A percentile compares a stretch with the other conserved stretches of the same genome.
Conservation (phyloP, 2,797 vertebrate genomes). For the Semaprochilodus insignis region DNA sequence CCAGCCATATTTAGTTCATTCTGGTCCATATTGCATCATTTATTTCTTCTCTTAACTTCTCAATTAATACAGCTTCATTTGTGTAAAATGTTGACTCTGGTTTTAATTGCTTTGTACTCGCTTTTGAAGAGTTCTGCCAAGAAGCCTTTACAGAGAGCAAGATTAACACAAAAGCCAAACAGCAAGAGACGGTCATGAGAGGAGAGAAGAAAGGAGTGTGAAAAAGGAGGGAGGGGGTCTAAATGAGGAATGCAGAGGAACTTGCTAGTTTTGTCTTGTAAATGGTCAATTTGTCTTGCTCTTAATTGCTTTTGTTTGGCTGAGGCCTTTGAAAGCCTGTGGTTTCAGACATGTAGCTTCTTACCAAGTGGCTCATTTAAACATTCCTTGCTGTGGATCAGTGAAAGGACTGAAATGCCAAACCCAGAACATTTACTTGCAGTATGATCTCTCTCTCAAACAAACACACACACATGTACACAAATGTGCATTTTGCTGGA, state of each 20-base stretch:
- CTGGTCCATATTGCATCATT: background rate
- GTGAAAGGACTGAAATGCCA: slow-evolving; percentile 15
- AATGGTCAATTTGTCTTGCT: slow-evolving; percentile 13
- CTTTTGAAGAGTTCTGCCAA: slow-evolving; percentile 10
- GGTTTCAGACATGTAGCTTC: background rate
- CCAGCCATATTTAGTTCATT: background rate
- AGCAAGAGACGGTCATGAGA: background rate
- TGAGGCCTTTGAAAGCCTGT: background rate
- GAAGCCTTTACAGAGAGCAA: background rate
- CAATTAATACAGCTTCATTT: slow-evolving; percentile 7
- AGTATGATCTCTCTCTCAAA: background rate
- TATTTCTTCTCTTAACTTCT: background rate
- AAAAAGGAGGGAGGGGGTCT: background rate
- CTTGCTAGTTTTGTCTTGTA: background rate
- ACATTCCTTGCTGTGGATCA: slow-evolving; percentile 9
- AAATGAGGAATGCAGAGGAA: background rate
- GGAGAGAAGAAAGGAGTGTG: background rate
- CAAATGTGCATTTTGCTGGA: background rate
- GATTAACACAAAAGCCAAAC: slow-evolving; percentile 8
- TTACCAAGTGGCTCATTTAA: background rate
- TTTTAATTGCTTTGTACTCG: slow-evolving; percentile 6
- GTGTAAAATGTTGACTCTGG: slow-evolving; percentile 3
- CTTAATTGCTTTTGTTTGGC: slow-evolving; percentile 18
- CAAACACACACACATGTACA: background rate
- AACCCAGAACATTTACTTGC: slow-evolving; percentile 5